These are phyloP conservation scores for Drosophila baimaii DNA, from an alignment of 1,140 invertebrate species.

Conservation along the genomic window DNA sequence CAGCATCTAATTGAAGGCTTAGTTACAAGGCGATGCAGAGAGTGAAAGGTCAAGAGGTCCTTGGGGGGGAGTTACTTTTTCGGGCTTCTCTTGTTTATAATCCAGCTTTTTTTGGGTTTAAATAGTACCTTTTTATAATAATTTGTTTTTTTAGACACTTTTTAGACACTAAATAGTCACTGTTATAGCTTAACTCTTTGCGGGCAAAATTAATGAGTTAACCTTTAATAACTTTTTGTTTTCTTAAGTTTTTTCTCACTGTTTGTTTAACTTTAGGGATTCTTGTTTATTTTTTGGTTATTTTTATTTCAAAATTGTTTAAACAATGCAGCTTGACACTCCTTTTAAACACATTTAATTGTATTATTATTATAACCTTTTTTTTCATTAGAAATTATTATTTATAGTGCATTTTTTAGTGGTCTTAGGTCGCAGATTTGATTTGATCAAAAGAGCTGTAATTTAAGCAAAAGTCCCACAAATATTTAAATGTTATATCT, in stretches of 20 bases:
- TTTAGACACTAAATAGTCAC: too few species aligned
- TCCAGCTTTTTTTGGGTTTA: not conserved
- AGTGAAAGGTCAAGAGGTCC: constrained; percentile 62
- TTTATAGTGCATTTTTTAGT: not conserved
- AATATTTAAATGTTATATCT: not conserved
- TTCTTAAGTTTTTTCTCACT: not conserved
- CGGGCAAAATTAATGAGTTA: too few species aligned
- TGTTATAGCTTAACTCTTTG: too few species aligned
- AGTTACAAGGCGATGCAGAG: constrained; percentile 29
- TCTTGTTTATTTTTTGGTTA: not conserved
- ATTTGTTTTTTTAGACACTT: too few species aligned
- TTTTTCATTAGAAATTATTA: not conserved
- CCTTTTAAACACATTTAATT: not conserved
- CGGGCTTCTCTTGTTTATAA: not conserved
- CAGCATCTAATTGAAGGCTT: constrained; percentile 34
- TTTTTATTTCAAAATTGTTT: not conserved
- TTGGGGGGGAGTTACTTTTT: too few species aligned
- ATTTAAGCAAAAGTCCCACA: not conserved
- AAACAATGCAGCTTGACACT: too few species aligned
- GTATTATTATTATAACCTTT: not conserved
- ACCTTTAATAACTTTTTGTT: too few species aligned
- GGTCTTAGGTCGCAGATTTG: too few species aligned
- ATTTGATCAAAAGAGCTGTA: not conserved
- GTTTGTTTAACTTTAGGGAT: not conserved
- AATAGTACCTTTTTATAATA: not conserved